These are phyloP conservation scores for Bombus superbus DNA, from an alignment of 1,140 invertebrate genomes.

Conservation along the genomic window DNA sequence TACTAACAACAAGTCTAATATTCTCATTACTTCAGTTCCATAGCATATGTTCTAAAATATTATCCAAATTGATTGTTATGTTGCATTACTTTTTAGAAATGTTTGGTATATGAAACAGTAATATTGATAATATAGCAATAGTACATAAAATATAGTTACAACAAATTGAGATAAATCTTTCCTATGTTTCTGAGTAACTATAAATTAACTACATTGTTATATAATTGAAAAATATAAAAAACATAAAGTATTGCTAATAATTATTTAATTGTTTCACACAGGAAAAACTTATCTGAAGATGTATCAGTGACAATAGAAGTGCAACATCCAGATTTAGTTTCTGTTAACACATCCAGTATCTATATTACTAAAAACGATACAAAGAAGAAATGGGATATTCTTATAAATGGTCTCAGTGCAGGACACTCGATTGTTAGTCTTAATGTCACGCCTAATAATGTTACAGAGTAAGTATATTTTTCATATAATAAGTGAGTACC, in stretches of 20 bases:
- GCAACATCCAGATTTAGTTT: constrained; percentile 75
- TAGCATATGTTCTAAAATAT: background rate
- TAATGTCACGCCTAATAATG: constrained; percentile 81
- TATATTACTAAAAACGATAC: constrained; percentile 35
- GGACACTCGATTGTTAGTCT: constrained; percentile 84
- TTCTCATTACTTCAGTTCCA: background rate
- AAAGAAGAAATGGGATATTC: constrained; percentile 79
- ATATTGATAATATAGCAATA: constrained; percentile 2
- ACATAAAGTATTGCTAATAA: too few relatives aligned
- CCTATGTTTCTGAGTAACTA: background rate
- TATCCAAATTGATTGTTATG: background rate
- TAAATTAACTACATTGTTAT: constrained; percentile 68
- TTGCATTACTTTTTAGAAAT: background rate
- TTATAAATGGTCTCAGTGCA: constrained; percentile 83
- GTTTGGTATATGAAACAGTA: background rate
- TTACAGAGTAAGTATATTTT: constrained; percentile 80
- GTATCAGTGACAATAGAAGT: constrained; percentile 68
- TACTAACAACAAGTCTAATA: background rate
- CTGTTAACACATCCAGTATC: constrained; percentile 65
- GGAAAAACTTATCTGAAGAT: constrained; percentile 55
- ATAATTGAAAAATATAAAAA: background rate
- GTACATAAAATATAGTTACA: background rate
- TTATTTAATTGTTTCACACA: constrained; percentile 48
- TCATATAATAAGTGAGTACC: background rate
- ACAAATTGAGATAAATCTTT: background rate